phyloP scores from a whole-genome alignment of 1,140 invertebrate genomes.

The Dryas iulia region DNA sequence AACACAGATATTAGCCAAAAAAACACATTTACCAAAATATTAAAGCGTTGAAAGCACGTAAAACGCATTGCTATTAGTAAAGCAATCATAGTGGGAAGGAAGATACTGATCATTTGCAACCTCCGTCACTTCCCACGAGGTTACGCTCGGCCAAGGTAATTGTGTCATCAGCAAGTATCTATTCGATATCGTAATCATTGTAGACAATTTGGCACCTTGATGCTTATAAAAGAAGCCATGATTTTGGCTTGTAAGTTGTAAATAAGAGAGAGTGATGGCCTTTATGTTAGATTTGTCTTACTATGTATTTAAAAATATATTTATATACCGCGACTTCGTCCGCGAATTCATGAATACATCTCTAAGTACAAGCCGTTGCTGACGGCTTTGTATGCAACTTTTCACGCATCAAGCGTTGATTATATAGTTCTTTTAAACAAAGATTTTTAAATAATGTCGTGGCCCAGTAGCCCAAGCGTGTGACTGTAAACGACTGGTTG shows the following conservation, averaged over 20 bases:
- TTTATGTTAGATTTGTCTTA: too few species aligned
- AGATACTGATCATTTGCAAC: slow-evolving; percentile 39
- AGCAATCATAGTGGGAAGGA: slow-evolving; percentile 39
- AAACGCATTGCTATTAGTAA: slow-evolving; percentile 13
- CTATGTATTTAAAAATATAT: too few species aligned
- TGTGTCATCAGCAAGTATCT: slow-evolving; percentile 41
- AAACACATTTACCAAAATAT: background rate
- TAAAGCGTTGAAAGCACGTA: background rate
- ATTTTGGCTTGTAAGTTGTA: background rate
- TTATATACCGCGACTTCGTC: too few species aligned
- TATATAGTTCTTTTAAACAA: too few species aligned
- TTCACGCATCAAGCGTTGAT: too few species aligned
- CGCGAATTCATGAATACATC: too few species aligned
- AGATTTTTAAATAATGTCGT: too few species aligned
- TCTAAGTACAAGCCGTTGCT: too few species aligned
- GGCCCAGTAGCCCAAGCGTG: too few species aligned
- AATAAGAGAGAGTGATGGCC: background rate
- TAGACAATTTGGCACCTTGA: background rate
- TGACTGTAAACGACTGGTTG: too few species aligned
- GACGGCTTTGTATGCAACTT: too few species aligned
- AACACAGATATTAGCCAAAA: background rate
- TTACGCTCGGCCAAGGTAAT: slow-evolving; percentile 61
- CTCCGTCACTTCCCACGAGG: slow-evolving; percentile 48
- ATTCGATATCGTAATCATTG: slow-evolving; percentile 4
- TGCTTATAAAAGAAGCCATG: background rate